A percentile compares a stretch with the other conserved stretches of the same genome.
Evolutionary conservation across 53 echinoderm and acorn worm genomes (phyloP).

Genomic region (Apostichopus leukothele): DNA sequence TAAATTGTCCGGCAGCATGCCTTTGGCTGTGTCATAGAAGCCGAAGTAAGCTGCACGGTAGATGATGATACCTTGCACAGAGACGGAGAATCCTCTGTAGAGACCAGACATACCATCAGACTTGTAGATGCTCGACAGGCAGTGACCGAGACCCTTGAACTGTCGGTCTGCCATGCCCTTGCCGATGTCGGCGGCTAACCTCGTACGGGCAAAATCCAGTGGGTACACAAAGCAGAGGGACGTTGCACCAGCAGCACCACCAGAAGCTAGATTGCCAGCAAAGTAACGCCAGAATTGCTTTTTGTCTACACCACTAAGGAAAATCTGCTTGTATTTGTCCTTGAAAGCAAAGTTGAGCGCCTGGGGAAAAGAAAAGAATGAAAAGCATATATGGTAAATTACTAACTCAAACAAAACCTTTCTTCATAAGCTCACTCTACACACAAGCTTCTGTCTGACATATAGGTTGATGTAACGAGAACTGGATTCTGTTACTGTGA

Average conservation of each 20-base stretch:
- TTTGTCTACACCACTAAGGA: slow-evolving; percentile 86
- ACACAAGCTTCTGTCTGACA: too few relatives aligned
- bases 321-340: slow-evolving; percentile 96
- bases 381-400: too few relatives aligned
- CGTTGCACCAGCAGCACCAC: slow-evolving; percentile 96
- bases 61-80: slow-evolving; percentile 97
- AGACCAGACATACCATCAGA: slow-evolving; percentile 89
- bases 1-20: slow-evolving; percentile 69
- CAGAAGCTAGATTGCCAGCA: slow-evolving; percentile 88
- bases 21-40: slow-evolving; percentile 95
- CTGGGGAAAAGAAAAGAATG: slow-evolving; percentile 30
- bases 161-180: slow-evolving; percentile 65
- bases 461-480: too few relatives aligned
- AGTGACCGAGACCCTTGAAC: slow-evolving; percentile 89
- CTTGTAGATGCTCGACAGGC: slow-evolving; percentile 75
- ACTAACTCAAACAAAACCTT: too few relatives aligned
- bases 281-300: slow-evolving; percentile 87
- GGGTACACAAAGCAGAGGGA: slow-evolving; percentile 97
- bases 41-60: slow-evolving; percentile 98
- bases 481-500: too few relatives aligned
- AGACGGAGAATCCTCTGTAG: slow-evolving; percentile 90
- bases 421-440: too few relatives aligned
- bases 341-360: slow-evolving; percentile 98
- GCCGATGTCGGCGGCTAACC: slow-evolving; percentile 95
- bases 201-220: slow-evolving; percentile 95